These are phyloP conservation scores for Amphiprion clarkii DNA, from an alignment of 2,797 vertebrate genomes.

Conservation along the genomic window DNA sequence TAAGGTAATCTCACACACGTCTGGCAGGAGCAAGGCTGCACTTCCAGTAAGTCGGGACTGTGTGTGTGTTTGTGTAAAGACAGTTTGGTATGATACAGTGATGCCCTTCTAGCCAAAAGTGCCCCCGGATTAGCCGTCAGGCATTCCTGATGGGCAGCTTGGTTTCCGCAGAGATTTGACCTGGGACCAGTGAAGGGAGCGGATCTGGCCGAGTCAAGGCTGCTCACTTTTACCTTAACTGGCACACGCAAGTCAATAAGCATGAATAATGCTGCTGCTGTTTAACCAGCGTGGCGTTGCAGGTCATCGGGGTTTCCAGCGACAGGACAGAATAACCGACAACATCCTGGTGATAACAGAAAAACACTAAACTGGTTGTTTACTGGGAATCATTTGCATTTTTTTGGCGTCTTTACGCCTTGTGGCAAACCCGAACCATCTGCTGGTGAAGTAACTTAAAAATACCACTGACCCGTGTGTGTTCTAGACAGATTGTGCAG, in stretches of 20 bases:
- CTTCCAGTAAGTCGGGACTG: conserved; percentile 67
- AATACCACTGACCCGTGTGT: conserved; percentile 50
- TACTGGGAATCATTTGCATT: conserved; percentile 33
- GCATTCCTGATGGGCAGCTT: conserved; percentile 85
- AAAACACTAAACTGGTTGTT: conserved; percentile 32
- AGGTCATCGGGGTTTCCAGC: neutral
- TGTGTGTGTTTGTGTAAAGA: conserved; percentile 45
- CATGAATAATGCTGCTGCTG: conserved; percentile 19
- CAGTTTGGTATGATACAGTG: conserved; percentile 76
- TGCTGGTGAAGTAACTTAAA: conserved; percentile 39
- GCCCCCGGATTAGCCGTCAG: conserved; percentile 81
- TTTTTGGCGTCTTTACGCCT: conserved; percentile 35
- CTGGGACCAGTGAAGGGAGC: conserved; percentile 61
- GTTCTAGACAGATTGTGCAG: conserved; percentile 60
- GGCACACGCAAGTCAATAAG: conserved; percentile 28
- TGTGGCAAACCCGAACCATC: conserved; percentile 50
- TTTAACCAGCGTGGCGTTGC: conserved; percentile 14
- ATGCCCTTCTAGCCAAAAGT: conserved; percentile 80
- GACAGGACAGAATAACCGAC: neutral
- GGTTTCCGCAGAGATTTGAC: conserved; percentile 80
- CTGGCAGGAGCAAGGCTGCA: conserved; percentile 60
- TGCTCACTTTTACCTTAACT: conserved; percentile 52
- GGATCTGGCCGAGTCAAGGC: conserved; percentile 58
- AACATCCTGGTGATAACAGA: neutral
- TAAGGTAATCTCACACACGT: conserved; percentile 77